These are phyloP conservation scores for Syngnathus typhle DNA, from an alignment of 2,113 vertebrate species.

Conservation along the genomic window DNA sequence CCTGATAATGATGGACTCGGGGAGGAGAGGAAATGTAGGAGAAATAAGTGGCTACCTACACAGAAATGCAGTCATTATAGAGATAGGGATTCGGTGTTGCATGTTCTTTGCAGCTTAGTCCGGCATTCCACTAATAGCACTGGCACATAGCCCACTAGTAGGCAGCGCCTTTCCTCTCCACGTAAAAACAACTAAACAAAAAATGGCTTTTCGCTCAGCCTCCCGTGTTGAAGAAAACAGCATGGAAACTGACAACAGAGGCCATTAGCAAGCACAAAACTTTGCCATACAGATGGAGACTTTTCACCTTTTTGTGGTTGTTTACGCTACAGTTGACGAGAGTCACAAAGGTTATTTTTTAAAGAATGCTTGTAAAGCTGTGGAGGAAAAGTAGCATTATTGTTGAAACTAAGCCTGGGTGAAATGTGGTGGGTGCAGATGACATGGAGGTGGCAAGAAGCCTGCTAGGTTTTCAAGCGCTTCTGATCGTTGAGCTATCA, in stretches of 20 bases:
- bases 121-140: constrained; percentile 14
- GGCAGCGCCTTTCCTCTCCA: background rate
- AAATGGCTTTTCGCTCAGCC: constrained; percentile 9
- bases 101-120: constrained; percentile 12
- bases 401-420: constrained; percentile 30
- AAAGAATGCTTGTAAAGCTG: constrained; percentile 11
- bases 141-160: constrained; percentile 18
- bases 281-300: background rate
- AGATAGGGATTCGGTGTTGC: constrained; percentile 9
- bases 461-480: constrained; percentile 45
- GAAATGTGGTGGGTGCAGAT: constrained; percentile 24
- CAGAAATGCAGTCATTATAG: constrained; percentile 22
- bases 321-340: constrained; percentile 8
- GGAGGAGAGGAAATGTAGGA: constrained; percentile 19
- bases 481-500: constrained; percentile 33
- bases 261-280: constrained; percentile 36
- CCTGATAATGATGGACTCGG: constrained; percentile 32
- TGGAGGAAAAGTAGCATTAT: constrained; percentile 22
- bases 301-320: constrained; percentile 14
- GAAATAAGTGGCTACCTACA: constrained; percentile 17
- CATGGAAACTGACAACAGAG: constrained; percentile 14
- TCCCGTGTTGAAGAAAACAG: constrained; percentile 11
- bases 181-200: constrained; percentile 13
- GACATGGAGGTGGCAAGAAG: constrained; percentile 41
- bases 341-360: constrained; percentile 19